Percentiles rank a stretch among this genome's conserved stretches.
phyloP scores from a whole-genome alignment of 2,888 invertebrate genomes.

The Drosophila glabriapex region DNA sequence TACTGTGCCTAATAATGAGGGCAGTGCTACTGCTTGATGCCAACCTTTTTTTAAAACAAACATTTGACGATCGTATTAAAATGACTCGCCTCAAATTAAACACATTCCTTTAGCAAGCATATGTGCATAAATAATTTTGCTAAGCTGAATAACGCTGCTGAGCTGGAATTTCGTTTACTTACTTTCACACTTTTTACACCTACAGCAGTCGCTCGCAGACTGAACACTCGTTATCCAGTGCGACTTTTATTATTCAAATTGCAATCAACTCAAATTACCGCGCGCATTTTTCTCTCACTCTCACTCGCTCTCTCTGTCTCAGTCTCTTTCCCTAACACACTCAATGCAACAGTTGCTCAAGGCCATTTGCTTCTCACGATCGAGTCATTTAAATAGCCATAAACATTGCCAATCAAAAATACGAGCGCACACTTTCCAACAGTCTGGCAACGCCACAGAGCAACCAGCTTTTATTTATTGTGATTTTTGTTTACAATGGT shows the following conservation, averaged over 20 bases:
- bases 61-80: background rate
- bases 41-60: background rate
- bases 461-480: slow-evolving; percentile 14
- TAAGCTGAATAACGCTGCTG: background rate
- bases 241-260: slow-evolving; percentile 41
- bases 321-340: background rate
- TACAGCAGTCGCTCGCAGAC: slow-evolving; percentile 7
- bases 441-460: slow-evolving; percentile 40
- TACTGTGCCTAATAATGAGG: background rate
- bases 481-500: slow-evolving; percentile 86
- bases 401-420: background rate
- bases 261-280: slow-evolving; percentile 16
- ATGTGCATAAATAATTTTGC: background rate
- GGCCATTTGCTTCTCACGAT: slow-evolving; percentile 35
- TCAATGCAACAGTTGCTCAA: slow-evolving; percentile 20
- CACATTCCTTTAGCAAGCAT: slow-evolving; percentile 7
- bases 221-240: slow-evolving; percentile 22
- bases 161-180: background rate
- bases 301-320: no score
- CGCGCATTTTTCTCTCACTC: slow-evolving; percentile 25
- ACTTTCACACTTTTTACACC: slow-evolving; percentile 6
- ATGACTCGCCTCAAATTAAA: background rate
- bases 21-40: background rate
- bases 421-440: background rate
- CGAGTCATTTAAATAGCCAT: background rate